Evolutionary conservation across 2,888 invertebrate genomes (phyloP), one percentile per base, ranked within the genome.

Genomic region (Patella caerulea): DNA sequence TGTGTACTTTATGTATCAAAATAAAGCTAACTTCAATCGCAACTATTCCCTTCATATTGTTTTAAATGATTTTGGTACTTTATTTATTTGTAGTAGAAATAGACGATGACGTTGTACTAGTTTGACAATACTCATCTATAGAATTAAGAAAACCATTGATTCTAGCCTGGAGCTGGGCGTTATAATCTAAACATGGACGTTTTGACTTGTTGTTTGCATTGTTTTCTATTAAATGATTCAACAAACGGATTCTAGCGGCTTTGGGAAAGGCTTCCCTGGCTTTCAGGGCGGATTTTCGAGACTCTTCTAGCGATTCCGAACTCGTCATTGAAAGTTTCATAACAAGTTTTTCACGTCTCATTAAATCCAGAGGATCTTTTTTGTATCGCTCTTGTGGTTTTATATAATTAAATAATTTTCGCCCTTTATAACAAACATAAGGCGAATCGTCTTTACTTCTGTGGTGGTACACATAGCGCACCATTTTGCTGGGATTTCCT

Each of bases 341-440:
- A 24, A 75, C 17, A 14, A 77, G 53, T 29, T 54, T 75, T 45
- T 79, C 75, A 15, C 72, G 73, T n/a, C 77, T 71, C 0, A 45
- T 15, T 7, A 12, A 29, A 19, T 55, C n/a, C 59, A 79, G 71
- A 15, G 73, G 71, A 45, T 78, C 75, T 17, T 24, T 59, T 17
- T 75, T 75, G 71, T 79, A 79, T 45, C 79, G 73, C 5, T 77
- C 73, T 55, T 79, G 79, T 3, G 79, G 79, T 19, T 71, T 77
- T 2, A 79, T 71, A 56, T 79, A 79, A 71, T 79, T 77, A 65
- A 19, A 71, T 53, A 79, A 71, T 65, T 54, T 56, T 54, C 56
- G 65, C 3, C 79, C 79, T 69, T 71, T 74, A 17, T 52, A 72
- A n/a, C 71, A 15, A 45, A 56, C 19, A 34, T 54, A 52, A 24